Base-by-base conservation (phyloP, 2,888 invertebrate genomes). In the Drosophila formosana region DNA sequence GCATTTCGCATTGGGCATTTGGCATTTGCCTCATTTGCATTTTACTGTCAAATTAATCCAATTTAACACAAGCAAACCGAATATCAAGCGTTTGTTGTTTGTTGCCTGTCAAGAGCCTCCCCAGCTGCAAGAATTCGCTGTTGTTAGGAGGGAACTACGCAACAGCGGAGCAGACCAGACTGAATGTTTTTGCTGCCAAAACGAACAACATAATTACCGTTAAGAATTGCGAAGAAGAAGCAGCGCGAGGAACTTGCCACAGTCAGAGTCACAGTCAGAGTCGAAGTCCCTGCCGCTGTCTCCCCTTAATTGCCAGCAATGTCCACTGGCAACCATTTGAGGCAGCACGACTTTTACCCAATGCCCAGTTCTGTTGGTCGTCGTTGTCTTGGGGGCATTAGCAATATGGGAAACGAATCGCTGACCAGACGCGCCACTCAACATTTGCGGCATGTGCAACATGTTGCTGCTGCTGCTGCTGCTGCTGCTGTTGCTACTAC, bases 391-490 rank as follows among this genome's bases (percentile, higher is more conserved):
- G 72, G 69, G 71, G 71, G 78, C 88, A 85, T 88, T 88, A 72
- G 88, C 88, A 88, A 85, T 85, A 88, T 88, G 86, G 89, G 88
- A 89, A 85, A 88, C 86, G 86, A 86, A 86, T 89, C 80, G 88
- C 67, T 75, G 88, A 80, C 84, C 84, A 88, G 70, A 82, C 78
- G 78, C 74, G 77, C 66, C 72, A 66, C 72, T 78, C 87, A 77
- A 77, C 87, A 87, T 87, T 87, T 87, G 84, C 75, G 67, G 89
- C 83, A 87, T 83, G 83, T 89, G 83, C 83, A 83, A 78, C 88
- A 83, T 88, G 82, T 82, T 86, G 87, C 75, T 62, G 77, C 58
- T 18, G 52, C n/a, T 62, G 57, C 7, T 28, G 50, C 28, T 49
- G 63, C 28, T 56, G 73, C 46, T 61, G 68, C 13, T 69, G 63